Base-by-base conservation (phyloP, 2,888 invertebrate genomes). In the Perizoma flavofasciatum region DNA sequence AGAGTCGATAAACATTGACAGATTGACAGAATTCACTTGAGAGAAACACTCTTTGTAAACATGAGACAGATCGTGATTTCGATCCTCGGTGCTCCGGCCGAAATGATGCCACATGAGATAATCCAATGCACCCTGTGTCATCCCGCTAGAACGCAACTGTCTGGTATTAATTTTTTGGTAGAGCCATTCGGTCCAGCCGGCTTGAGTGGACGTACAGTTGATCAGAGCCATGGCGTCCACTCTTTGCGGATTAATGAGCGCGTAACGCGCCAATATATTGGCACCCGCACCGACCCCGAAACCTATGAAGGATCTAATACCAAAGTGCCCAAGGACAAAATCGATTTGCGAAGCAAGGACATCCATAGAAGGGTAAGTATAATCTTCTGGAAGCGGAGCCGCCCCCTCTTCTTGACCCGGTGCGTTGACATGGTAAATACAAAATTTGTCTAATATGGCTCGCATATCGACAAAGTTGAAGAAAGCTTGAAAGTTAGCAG, bases 91-190 rank as follows among this genome's bases (percentile, higher is more conserved):
- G 71, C 91, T 91, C 55, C 96, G 95, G 63, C 99, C 99, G 87
- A 99, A 99, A 87, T 99, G 99, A 89, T 99, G 99, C 99, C 99
- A 99, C 97, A 99, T 97, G 68, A 99, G 93, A 82, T 99, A 99
- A 79, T 99, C 98, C 68, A 98, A 93, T 5, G 98, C 97, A 57
- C 97, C 96, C 82, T 98, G 97, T 53, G 97, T 98, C 97, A 98
- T 97, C 54, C 97, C 98, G 80, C 96, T 97, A 32, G 96, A 95
- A 70, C 97, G 94, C 68, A 98, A 93, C 89, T 97, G 96, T 71
- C 97, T 94, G 7, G 97, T 96, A 85, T 98, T 98, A 77, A 99
- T 94, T 93, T 99, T 99, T 91, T 99, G 99, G 85, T 99, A 99
- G 46, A 98, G 97, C 99, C 99, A 99, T 88, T 99, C 99, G 67